Conservation (phyloP, 2,797 vertebrate species). For the Enteromius treurensis region DNA sequence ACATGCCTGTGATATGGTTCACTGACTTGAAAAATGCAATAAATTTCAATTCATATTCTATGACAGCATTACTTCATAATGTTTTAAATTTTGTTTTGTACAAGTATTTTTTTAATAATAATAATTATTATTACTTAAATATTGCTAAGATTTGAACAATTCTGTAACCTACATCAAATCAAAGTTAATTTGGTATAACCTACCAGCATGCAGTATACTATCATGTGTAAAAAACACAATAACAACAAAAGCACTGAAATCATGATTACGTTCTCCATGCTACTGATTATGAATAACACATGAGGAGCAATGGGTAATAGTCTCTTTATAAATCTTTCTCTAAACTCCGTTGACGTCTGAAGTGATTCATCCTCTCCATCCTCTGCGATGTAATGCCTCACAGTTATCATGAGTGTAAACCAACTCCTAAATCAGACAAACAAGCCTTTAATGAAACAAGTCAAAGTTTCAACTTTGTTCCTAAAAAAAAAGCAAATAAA, state of each 20-base stretch:
- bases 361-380: constrained; percentile 30
- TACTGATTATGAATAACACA: neutral
- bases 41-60: neutral
- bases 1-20: neutral
- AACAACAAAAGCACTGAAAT: neutral
- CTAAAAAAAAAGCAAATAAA: neutral
- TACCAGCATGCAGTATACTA: neutral
- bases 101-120: neutral
- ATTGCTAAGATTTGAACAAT: neutral
- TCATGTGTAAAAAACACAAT: neutral
- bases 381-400: constrained; percentile 59
- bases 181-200: neutral
- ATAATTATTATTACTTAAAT: neutral
- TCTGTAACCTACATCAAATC: neutral
- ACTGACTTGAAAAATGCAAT: neutral
- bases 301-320: neutral
- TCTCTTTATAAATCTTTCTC: neutral
- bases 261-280: neutral
- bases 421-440: constrained; percentile 65
- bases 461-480: neutral
- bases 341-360: neutral
- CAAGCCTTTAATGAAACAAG: neutral
- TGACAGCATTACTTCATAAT: neutral
- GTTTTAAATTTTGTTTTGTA: neutral
- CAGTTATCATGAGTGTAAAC: constrained; percentile 69